These are phyloP conservation scores for Copsychus sechellarum DNA, from an alignment of 2,113 vertebrate species.

Conservation along the genomic window DNA sequence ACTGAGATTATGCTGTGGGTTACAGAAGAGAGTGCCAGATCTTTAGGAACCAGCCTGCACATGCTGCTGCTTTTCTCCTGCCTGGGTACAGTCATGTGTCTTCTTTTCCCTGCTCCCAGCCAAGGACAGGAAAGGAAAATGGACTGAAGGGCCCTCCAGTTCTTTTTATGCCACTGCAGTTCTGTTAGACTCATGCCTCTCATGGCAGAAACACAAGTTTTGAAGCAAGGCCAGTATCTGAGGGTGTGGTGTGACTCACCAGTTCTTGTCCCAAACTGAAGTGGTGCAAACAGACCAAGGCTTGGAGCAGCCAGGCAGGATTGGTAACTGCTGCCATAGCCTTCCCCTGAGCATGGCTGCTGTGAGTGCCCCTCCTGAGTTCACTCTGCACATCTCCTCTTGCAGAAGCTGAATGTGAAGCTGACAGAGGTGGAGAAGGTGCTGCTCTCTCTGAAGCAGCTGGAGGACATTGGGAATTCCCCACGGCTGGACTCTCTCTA, in stretches of 20 bases:
- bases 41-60: neutral
- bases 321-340: neutral
- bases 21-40: neutral
- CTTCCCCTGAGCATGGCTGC: neutral
- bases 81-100: neutral
- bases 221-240: neutral
- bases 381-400: neutral
- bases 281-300: neutral
- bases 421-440: slow-evolving; percentile 59
- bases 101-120: neutral
- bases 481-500: slow-evolving; percentile 82
- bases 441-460: slow-evolving; percentile 70
- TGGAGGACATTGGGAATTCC: slow-evolving; percentile 64
- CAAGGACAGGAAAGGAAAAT: neutral
- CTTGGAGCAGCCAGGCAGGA: neutral
- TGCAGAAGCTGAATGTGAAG: slow-evolving; percentile 81
- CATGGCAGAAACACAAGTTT: neutral
- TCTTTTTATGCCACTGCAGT: neutral
- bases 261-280: neutral
- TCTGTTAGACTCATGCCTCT: neutral
- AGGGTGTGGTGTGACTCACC: accelerated
- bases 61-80: neutral
- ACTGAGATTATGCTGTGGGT: neutral
- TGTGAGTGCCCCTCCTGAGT: neutral
- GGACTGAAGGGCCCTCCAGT: neutral